Evolutionary conservation across 2,888 invertebrate genomes (phyloP).

Genomic region (Crocallis elinguaria): DNA sequence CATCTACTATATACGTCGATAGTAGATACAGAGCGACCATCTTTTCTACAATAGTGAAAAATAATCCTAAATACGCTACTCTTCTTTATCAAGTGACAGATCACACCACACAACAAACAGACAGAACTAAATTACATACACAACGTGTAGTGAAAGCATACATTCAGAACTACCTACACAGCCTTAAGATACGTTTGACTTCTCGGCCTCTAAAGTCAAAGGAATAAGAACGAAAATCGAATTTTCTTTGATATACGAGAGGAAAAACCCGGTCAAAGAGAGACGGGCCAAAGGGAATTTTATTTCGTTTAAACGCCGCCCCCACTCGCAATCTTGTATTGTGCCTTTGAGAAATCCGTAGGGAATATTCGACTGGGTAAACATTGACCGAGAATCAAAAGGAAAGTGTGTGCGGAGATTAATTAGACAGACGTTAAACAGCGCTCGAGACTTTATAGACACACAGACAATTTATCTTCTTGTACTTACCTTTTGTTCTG

Average conservation of each 20-base stretch:
- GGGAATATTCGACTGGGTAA: constrained; percentile 16
- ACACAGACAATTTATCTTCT: too few relatives aligned
- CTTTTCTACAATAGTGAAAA: not conserved
- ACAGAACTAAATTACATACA: constrained; percentile 17
- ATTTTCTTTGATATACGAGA: constrained; percentile 7
- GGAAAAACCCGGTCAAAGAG: constrained; percentile 32
- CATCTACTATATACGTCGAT: too few relatives aligned
- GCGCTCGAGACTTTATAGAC: not conserved
- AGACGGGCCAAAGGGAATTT: constrained; percentile 42
- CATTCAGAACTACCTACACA: constrained; percentile 8
- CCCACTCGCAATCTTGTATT: constrained; percentile 33
- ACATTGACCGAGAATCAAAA: constrained; percentile 25
- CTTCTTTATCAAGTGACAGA: constrained; percentile 10
- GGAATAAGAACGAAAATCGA: constrained; percentile 20
- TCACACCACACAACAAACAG: constrained; percentile 12
- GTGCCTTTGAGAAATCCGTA: constrained; percentile 32
- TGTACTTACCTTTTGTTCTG: too few relatives aligned
- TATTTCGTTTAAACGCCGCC: constrained; percentile 44
- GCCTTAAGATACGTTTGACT: constrained; percentile 16
- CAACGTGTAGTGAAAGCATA: constrained; percentile 9
- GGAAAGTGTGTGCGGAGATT: not conserved
- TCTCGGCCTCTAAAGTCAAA: constrained; percentile 11
- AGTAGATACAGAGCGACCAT: too few relatives aligned
- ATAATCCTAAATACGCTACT: not conserved
- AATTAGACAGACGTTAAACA: not conserved